phyloP scores from a whole-genome alignment of 2,797 vertebrate genomes.

The Danio kyathit region DNA sequence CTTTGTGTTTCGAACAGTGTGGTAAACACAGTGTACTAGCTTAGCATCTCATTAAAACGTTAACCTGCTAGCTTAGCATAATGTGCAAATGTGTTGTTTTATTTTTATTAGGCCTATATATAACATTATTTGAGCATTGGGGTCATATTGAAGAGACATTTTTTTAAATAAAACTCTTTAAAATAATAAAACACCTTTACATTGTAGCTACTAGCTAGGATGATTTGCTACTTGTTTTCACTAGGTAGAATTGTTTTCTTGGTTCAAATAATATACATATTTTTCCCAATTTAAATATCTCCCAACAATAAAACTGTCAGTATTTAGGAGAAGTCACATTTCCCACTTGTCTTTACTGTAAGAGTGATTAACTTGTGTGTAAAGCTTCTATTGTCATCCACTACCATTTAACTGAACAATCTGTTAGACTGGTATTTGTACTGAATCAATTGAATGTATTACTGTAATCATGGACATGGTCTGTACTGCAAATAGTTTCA shows the following conservation, averaged over 20 bases:
- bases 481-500: background rate
- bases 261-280: background rate
- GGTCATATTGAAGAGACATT: no score
- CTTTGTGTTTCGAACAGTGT: no score
- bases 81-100: background rate
- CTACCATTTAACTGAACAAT: background rate
- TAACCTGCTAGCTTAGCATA: slow-evolving; percentile 4
- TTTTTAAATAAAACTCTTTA: background rate
- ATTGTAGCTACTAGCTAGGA: background rate
- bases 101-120: background rate
- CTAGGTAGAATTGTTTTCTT: background rate
- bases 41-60: background rate
- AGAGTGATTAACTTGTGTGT: background rate
- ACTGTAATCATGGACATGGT: background rate
- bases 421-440: background rate
- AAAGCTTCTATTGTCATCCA: background rate
- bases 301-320: background rate
- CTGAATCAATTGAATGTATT: background rate
- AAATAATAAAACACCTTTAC: no score
- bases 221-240: background rate
- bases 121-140: background rate
- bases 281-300: background rate
- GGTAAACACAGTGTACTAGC: background rate
- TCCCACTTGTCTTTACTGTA: background rate
- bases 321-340: background rate